Conservation (phyloP, 2,888 invertebrate genomes). For the Orgyia antiqua region DNA sequence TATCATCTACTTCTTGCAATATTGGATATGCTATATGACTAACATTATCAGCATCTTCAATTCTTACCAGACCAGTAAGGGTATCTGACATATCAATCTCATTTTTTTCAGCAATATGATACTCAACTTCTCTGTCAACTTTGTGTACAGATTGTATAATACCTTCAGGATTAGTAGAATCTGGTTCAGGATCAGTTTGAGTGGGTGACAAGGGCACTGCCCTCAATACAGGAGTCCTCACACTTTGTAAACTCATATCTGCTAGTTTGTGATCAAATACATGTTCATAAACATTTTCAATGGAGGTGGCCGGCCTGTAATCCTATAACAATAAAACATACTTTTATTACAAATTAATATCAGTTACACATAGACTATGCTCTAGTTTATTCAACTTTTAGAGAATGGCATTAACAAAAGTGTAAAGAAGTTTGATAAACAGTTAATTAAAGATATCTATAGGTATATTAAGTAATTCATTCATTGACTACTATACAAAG, state of each 20-base stretch:
- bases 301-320: conserved; percentile 77
- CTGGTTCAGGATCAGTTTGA: conserved; percentile 64
- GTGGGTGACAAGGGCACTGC: conserved; percentile 57
- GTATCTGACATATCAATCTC: conserved; percentile 63
- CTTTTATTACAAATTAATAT: too few species aligned
- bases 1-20: conserved; percentile 61
- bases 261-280: conserved; percentile 70
- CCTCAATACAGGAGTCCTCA: conserved; percentile 66
- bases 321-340: conserved; percentile 63
- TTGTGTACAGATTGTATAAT: conserved; percentile 61
- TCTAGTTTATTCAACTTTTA: too few species aligned
- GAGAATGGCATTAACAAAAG: too few species aligned
- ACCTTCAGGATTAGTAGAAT: conserved; percentile 68
- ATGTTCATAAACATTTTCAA: conserved; percentile 68
- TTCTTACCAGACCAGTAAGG: conserved; percentile 61
- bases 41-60: conserved; percentile 63
- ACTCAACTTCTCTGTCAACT: conserved; percentile 63
- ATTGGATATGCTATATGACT: conserved; percentile 62
- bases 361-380: too few species aligned
- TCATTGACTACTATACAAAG: too few species aligned
- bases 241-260: conserved; percentile 68
- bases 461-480: too few species aligned
- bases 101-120: conserved; percentile 59
- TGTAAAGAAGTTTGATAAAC: too few species aligned
- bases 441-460: too few species aligned